Conservation (phyloP, 2,113 vertebrate species). For the Rhipidura dahli region DNA sequence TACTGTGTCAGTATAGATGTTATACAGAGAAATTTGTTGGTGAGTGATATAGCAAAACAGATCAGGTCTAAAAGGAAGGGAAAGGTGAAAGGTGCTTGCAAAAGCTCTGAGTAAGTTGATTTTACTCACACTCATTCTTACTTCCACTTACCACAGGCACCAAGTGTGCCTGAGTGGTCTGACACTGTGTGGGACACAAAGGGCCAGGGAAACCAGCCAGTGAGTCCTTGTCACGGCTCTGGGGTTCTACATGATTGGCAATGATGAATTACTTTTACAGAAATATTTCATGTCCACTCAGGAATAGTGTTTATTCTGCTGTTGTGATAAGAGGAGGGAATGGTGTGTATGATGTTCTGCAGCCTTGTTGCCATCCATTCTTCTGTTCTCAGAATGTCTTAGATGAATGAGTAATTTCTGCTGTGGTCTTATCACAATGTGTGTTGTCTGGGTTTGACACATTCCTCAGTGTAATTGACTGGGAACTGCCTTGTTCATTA, state of each 20-base stretch:
- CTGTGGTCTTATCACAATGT: background rate
- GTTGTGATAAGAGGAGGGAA: background rate
- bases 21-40: background rate
- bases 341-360: background rate
- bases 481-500: background rate
- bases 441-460: background rate
- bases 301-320: background rate
- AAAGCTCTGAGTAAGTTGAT: background rate
- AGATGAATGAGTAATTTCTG: background rate
- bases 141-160: background rate
- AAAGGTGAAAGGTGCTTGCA: background rate
- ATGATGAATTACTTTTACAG: background rate
- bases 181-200: background rate
- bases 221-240: background rate
- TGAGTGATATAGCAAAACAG: background rate
- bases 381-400: background rate
- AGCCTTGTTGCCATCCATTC: background rate
- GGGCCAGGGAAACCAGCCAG: background rate
- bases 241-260: background rate
- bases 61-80: background rate
- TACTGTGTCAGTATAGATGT: background rate
- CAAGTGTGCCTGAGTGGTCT: background rate
- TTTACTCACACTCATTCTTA: background rate
- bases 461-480: background rate
- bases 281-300: background rate